phyloP scores from a whole-genome alignment of 2,113 vertebrate genomes.

The Lophotis ruficrista region DNA sequence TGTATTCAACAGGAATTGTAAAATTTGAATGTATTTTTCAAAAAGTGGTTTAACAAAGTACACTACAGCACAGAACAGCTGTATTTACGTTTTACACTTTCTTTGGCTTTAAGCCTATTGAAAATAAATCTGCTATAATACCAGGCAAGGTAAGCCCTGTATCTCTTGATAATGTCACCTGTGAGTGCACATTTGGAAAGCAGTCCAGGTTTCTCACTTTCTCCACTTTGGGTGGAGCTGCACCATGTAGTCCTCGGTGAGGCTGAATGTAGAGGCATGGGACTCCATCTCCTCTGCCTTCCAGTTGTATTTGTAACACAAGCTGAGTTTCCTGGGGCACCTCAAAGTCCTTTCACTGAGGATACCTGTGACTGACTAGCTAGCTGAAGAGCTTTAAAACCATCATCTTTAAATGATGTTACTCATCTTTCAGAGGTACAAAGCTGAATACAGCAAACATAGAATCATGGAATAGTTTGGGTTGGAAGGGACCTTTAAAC shows the following conservation, averaged over 20 bases:
- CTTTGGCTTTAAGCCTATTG: not conserved
- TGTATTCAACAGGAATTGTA: not conserved
- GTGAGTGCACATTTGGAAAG: not conserved
- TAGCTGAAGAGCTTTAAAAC: not conserved
- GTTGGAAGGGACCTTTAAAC: no score
- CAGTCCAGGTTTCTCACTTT: not conserved
- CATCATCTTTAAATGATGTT: not conserved
- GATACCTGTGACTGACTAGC: not conserved
- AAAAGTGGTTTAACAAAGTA: not conserved
- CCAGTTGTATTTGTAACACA: not conserved
- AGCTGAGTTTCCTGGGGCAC: not conserved
- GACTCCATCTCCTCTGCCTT: not conserved
- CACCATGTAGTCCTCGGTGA: not conserved
- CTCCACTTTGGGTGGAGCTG: not conserved
- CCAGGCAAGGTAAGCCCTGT: not conserved
- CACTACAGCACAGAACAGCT: accelerated
- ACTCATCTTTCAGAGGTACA: not conserved
- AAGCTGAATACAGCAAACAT: not conserved
- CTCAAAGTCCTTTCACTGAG: not conserved
- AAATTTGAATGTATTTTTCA: not conserved
- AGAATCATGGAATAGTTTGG: no score
- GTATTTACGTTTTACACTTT: not conserved
- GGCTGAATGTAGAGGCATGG: not conserved
- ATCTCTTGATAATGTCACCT: not conserved
- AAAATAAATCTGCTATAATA: not conserved